Conservation (phyloP, 2,797 vertebrate genomes). For the Hapalemur alaotrensis region DNA sequence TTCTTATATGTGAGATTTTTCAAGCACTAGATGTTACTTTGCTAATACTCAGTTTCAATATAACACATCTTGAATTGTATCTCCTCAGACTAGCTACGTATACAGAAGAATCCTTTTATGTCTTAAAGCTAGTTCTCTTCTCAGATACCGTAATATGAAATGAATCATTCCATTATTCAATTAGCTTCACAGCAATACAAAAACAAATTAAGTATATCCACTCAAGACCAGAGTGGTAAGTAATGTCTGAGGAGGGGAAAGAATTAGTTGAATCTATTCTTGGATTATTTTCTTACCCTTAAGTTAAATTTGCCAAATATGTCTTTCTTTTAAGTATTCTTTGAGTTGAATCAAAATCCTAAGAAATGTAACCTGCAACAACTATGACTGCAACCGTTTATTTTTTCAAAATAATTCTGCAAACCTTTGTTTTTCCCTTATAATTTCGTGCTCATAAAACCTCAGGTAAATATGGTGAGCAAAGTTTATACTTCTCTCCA, state of each 20-base stretch:
- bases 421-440: neutral
- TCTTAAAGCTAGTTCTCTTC: no score
- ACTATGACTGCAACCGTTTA: neutral
- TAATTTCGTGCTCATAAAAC: neutral
- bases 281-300: neutral
- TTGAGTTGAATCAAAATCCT: neutral
- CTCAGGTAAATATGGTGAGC: neutral
- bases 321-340: neutral
- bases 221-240: neutral
- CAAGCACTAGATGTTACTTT: no score
- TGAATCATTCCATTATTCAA: neutral
- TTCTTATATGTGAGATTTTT: no score
- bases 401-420: neutral
- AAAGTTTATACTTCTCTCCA: neutral
- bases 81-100: no score
- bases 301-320: neutral
- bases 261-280: neutral
- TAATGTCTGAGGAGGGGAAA: neutral
- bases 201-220: neutral
- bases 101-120: no score
- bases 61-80: no score
- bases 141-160: no score
- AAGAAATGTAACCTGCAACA: neutral
- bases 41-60: no score
- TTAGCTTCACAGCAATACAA: neutral